Evolutionary conservation across 2,888 invertebrate genomes (phyloP).

Genomic region (Calameuta filiformis): DNA sequence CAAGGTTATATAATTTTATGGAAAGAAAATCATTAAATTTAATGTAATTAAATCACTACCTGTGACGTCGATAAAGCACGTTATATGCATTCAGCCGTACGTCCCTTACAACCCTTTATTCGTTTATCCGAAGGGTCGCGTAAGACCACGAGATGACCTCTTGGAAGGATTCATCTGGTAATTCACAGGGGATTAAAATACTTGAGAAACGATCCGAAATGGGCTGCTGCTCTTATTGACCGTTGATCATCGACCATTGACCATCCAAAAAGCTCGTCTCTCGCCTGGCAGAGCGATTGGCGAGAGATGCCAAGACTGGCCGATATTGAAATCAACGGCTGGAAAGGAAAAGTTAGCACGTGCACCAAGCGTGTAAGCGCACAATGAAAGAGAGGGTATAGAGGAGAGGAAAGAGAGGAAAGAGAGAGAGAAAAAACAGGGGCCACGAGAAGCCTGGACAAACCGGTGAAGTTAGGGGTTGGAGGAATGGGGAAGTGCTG

Average conservation of each 20-base stretch:
- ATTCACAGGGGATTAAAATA: background rate
- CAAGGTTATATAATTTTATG: background rate
- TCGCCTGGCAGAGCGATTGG: background rate
- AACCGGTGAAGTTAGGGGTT: conserved; percentile 16
- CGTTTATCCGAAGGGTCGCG: background rate
- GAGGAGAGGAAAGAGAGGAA: conserved; percentile 20
- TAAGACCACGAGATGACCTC: background rate
- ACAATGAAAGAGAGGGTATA: conserved; percentile 18
- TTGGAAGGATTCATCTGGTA: background rate
- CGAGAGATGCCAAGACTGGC: background rate
- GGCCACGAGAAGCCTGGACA: conserved; percentile 14
- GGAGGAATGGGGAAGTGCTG: conserved; percentile 6
- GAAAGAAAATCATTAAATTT: background rate
- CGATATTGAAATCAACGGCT: conserved; percentile 51
- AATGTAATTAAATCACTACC: background rate
- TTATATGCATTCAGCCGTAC: background rate
- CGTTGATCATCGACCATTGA: background rate
- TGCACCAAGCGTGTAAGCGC: conserved; percentile 17
- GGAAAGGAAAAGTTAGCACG: conserved; percentile 40
- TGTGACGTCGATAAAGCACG: background rate
- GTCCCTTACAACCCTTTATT: background rate
- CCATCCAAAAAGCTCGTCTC: background rate
- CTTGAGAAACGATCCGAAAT: background rate
- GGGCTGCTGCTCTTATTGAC: background rate
- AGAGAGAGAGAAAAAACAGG: conserved; percentile 12